These are phyloP conservation scores for Anguilla pacifica DNA, from an alignment of 2,797 vertebrate species.

Conservation along the genomic window DNA sequence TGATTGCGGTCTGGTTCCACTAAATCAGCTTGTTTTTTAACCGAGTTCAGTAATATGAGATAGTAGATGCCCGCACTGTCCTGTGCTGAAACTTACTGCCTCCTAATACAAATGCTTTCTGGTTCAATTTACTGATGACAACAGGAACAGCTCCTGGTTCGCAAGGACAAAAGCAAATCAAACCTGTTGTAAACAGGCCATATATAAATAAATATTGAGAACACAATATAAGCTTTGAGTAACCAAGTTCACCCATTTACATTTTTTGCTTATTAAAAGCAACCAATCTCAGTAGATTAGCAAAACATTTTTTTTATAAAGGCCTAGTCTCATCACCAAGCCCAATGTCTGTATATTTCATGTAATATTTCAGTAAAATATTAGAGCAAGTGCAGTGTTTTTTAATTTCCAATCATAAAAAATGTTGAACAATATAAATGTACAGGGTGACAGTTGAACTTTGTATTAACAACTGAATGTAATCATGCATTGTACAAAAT, in stretches of 20 bases:
- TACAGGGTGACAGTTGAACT: too few species aligned
- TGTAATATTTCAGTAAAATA: too few species aligned
- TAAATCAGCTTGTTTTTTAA: constrained; percentile 71
- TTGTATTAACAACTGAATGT: too few species aligned
- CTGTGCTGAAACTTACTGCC: constrained; percentile 63
- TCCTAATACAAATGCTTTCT: not conserved
- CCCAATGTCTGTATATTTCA: too few species aligned
- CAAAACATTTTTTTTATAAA: too few species aligned
- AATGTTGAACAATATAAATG: too few species aligned
- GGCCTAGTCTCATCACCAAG: too few species aligned
- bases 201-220: not conserved
- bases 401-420: too few species aligned
- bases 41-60: constrained; percentile 69
- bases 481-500: too few species aligned
- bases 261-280: too few species aligned
- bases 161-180: constrained; percentile 28
- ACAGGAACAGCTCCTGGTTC: constrained; percentile 28
- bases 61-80: constrained; percentile 63
- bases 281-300: too few species aligned
- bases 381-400: too few species aligned
- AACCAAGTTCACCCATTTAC: not conserved
- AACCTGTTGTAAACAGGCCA: not conserved
- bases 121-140: constrained; percentile 35
- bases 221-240: not conserved
- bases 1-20: constrained; percentile 52